Conservation (phyloP, 2,113 vertebrate genomes). For the Heterochromis multidens region DNA sequence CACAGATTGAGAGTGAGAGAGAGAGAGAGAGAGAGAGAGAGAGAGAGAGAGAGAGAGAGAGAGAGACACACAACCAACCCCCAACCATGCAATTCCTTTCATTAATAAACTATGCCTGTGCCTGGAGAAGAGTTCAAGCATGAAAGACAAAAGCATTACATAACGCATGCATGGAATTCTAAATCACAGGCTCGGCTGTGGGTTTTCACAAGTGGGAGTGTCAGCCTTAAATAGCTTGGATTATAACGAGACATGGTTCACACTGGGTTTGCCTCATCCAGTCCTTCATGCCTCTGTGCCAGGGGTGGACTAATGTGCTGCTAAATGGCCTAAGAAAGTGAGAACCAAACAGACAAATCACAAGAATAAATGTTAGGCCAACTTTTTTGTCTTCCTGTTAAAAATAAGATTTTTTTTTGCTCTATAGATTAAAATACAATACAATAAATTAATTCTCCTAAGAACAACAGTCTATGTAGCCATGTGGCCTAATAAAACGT, state of each 20-base stretch:
- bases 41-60: background rate
- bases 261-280: conserved; percentile 24
- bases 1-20: background rate
- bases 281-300: background rate
- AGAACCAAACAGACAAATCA: background rate
- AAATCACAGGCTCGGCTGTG: conserved; percentile 60
- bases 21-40: too few species aligned
- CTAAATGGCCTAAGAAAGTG: background rate
- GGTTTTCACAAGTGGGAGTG: conserved; percentile 67
- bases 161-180: conserved; percentile 71
- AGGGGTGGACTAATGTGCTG: background rate
- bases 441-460: too few species aligned
- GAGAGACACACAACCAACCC: conserved; percentile 23
- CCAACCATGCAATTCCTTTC: conserved; percentile 55
- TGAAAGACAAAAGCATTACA: conserved; percentile 72
- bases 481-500: too few species aligned
- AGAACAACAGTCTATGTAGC: too few species aligned
- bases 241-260: conserved; percentile 47
- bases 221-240: conserved; percentile 65
- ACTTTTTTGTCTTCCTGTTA: background rate
- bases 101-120: conserved; percentile 69
- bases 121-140: conserved; percentile 59
- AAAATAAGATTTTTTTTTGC: too few species aligned
- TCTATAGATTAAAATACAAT: too few species aligned
- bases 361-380: background rate